These are phyloP conservation scores for Procavia capensis DNA, from an alignment of 2,113 vertebrate genomes.

Conservation along the genomic window DNA sequence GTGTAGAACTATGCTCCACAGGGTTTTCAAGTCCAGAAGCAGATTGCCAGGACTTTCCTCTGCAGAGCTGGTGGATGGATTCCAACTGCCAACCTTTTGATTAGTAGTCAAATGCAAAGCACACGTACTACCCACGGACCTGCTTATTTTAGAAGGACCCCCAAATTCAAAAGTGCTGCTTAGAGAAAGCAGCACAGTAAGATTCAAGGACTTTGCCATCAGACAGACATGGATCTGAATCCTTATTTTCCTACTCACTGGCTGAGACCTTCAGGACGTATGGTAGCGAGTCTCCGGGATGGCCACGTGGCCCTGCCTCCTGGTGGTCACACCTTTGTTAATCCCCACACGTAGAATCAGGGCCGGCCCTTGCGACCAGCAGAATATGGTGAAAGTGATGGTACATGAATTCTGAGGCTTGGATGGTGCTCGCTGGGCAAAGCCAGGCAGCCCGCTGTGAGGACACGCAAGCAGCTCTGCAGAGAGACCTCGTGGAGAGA, in stretches of 20 bases:
- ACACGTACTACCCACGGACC: not conserved
- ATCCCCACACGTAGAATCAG: not conserved
- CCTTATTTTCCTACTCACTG: not conserved
- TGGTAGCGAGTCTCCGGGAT: not conserved
- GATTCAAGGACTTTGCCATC: not conserved
- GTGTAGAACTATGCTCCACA: not conserved
- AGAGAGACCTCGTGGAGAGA: not conserved
- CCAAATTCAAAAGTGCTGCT: not conserved
- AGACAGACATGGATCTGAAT: not conserved
- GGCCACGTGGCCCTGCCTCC: not conserved
- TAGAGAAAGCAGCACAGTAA: not conserved
- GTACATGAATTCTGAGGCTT: not conserved
- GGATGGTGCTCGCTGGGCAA: not conserved
- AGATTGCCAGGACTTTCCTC: not conserved
- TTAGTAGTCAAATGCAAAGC: not conserved
- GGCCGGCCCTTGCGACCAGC: not conserved
- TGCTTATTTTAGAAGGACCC: not conserved
- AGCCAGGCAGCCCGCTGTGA: not conserved
- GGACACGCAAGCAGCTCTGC: not conserved
- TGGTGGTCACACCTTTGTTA: not conserved
- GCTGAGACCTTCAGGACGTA: not conserved
- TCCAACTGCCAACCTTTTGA: not conserved
- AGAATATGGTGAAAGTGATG: not conserved
- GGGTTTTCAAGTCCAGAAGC: not conserved
- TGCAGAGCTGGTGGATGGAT: not conserved